Percentiles rank a stretch among this genome's conserved stretches.
Conservation (phyloP, 1,140 invertebrate species). For the Metopolophium dirhodum region DNA sequence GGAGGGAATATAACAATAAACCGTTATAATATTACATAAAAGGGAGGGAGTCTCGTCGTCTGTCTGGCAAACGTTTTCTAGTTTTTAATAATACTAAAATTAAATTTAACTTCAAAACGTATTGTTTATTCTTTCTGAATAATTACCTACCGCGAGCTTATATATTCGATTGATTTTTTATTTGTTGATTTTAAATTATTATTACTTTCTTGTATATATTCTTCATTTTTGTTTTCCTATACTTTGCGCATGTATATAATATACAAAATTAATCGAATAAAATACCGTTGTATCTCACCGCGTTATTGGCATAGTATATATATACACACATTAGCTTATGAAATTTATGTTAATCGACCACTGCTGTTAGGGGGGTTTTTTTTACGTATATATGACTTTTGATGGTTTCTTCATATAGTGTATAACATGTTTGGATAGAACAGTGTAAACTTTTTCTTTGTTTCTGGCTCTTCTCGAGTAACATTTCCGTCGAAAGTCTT, state of each 20-base stretch:
- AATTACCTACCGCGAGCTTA: conserved; percentile 22
- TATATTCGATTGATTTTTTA: conserved; percentile 16
- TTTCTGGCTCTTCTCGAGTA: not conserved
- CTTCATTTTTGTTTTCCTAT: not conserved
- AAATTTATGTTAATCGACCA: conserved; percentile 41
- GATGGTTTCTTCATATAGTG: not conserved
- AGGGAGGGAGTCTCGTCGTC: not conserved
- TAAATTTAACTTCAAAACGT: conserved; percentile 24
- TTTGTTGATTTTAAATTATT: not conserved
- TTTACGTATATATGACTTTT: not conserved
- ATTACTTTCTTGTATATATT: not conserved
- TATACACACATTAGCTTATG: conserved; percentile 45
- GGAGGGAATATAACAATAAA: conserved; percentile 4
- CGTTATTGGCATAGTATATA: not conserved
- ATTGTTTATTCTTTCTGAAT: conserved; percentile 18
- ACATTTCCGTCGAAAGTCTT: not conserved
- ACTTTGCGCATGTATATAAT: not conserved
- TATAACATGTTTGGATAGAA: not conserved
- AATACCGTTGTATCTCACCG: not conserved
- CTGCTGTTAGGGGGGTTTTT: not conserved
- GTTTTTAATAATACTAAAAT: conserved; percentile 47
- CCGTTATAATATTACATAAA: conserved; percentile 28
- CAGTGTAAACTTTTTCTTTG: not conserved
- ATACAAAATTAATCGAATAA: not conserved
- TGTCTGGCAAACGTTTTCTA: conserved; percentile 5